Conservation (phyloP, 2,888 invertebrate genomes). For the Melipona bicolor region DNA sequence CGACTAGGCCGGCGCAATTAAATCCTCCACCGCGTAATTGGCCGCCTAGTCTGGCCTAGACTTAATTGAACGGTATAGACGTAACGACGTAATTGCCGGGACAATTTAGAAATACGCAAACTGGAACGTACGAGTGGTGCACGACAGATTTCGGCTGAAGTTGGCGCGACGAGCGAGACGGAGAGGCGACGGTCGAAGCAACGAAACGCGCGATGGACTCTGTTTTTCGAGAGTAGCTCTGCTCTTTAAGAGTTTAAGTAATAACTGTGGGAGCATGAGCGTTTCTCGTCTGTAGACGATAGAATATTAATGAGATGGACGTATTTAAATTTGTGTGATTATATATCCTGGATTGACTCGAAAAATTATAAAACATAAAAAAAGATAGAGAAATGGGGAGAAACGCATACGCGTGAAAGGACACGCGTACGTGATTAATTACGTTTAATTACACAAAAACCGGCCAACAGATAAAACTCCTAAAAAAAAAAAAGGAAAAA, state of each 20-base stretch:
- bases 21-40: constrained; percentile 76
- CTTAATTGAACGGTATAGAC: constrained; percentile 78
- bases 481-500: background rate
- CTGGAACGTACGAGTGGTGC: constrained; percentile 21
- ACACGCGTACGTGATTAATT: background rate
- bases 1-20: constrained; percentile 72
- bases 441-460: background rate
- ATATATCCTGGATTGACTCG: no score
- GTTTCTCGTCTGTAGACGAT: background rate
- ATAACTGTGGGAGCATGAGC: background rate
- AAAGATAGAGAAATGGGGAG: background rate
- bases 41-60: constrained; percentile 59
- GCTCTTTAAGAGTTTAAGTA: background rate
- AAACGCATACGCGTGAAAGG: background rate
- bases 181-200: background rate
- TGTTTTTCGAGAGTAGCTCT: background rate
- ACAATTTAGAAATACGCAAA: constrained; percentile 71
- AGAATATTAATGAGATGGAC: background rate
- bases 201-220: background rate
- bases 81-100: constrained; percentile 74
- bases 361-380: background rate
- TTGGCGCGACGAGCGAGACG: background rate
- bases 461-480: no score
- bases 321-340: background rate
- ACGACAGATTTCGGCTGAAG: background rate